Percentiles rank a stretch among this genome's conserved stretches.
Evolutionary conservation across 2,888 invertebrate genomes (phyloP).

Genomic region (Lithophane ornitopus): DNA sequence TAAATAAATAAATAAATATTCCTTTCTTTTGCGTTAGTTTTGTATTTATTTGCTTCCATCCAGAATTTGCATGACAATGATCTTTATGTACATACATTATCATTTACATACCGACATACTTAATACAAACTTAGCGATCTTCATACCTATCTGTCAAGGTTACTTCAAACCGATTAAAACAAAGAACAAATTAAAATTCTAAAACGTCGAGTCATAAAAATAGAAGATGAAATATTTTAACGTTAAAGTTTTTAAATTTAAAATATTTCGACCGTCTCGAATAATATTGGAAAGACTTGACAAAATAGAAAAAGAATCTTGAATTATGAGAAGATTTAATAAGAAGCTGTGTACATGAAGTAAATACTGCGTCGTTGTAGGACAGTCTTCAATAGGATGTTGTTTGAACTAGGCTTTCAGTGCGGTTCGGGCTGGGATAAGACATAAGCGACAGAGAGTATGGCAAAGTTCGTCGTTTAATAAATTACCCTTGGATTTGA

Average conservation of each 20-base stretch:
- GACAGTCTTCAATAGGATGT: slow-evolving; percentile 38
- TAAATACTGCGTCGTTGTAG: slow-evolving; percentile 32
- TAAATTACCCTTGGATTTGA: not conserved
- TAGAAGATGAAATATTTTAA: not conserved
- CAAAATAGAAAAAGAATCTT: slow-evolving; percentile 19
- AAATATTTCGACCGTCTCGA: slow-evolving; percentile 30
- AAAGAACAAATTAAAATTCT: slow-evolving; percentile 2
- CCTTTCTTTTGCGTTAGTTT: too few species aligned
- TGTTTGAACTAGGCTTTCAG: slow-evolving; percentile 52
- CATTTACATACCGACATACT: not conserved
- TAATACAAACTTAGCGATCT: not conserved
- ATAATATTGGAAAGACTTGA: slow-evolving; percentile 7
- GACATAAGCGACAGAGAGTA: not conserved
- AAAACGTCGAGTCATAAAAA: slow-evolving; percentile 3
- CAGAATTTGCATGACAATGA: too few species aligned
- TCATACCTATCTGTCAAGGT: not conserved
- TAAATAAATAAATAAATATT: too few species aligned
- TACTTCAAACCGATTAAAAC: not conserved
- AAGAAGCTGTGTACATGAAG: slow-evolving; percentile 36
- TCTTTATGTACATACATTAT: too few species aligned
- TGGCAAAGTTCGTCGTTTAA: not conserved
- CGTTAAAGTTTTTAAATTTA: not conserved
- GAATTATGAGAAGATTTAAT: slow-evolving; percentile 48
- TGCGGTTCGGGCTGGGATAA: not conserved
- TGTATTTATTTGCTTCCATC: too few species aligned